phyloP scores from a whole-genome alignment of 2,797 vertebrate genomes.

The Schizothorax lantsangensis region DNA sequence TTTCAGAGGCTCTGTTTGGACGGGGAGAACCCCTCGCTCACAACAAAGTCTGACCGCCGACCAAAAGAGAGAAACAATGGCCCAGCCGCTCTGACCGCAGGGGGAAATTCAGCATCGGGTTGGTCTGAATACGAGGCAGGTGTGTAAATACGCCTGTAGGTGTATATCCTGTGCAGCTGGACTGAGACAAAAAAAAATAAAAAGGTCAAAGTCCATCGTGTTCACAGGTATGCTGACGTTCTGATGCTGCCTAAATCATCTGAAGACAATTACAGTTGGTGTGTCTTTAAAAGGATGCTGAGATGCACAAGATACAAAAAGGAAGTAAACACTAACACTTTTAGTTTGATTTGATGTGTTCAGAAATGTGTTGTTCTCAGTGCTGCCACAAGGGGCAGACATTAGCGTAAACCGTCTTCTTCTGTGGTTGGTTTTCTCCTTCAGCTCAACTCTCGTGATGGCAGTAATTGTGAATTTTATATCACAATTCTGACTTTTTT shows the following conservation, averaged over 20 bases:
- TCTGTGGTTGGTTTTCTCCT: not conserved
- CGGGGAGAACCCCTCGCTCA: not conserved
- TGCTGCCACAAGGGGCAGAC: not conserved
- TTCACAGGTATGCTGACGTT: constrained; percentile 59
- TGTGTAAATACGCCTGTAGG: constrained; percentile 76
- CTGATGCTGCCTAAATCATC: not conserved
- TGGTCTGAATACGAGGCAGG: constrained; percentile 56
- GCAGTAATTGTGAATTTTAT: too few relatives aligned
- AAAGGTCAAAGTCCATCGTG: constrained; percentile 72
- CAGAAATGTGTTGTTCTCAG: not conserved
- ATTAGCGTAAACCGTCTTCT: not conserved
- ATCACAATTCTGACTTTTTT: not conserved
- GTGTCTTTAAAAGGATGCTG: not conserved
- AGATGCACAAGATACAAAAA: not conserved
- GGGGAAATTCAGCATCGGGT: not conserved
- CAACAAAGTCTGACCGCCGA: not conserved
- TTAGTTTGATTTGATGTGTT: not conserved
- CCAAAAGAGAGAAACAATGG: not conserved
- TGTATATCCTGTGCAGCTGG: constrained; percentile 69
- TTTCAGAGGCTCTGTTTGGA: constrained; percentile 14
- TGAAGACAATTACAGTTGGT: not conserved
- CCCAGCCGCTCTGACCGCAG: not conserved
- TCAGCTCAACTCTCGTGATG: not conserved
- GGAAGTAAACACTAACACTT: not conserved
- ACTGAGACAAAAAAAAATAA: constrained; percentile 40